These are phyloP conservation scores for Polietes domitor DNA, from an alignment of 2,888 invertebrate genomes.

Conservation along the genomic window DNA sequence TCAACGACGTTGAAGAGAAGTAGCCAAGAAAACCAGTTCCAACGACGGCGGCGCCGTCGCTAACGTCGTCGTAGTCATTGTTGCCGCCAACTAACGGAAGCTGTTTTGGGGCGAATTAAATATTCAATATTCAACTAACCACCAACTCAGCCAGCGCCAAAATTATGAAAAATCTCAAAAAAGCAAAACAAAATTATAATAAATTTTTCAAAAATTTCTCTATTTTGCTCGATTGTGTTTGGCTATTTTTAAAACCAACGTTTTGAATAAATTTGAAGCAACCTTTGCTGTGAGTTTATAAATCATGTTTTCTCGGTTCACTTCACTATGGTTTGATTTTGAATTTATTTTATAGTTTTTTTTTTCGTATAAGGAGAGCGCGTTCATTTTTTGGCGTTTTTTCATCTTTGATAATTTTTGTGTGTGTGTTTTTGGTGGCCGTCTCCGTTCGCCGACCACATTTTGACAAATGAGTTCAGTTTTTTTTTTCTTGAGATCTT, in stretches of 20 bases:
- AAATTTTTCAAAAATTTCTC: slow-evolving; percentile 4
- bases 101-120: neutral
- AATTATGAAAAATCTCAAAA: neutral
- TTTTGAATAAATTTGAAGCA: neutral
- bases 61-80: neutral
- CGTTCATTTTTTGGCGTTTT: slow-evolving; percentile 1
- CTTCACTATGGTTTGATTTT: too few species aligned
- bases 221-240: neutral
- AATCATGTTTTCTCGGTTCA: neutral
- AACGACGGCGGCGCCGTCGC: neutral
- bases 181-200: neutral
- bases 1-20: neutral
- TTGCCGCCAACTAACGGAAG: neutral
- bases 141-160: neutral
- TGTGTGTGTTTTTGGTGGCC: slow-evolving; percentile 27
- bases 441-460: slow-evolving; percentile 50
- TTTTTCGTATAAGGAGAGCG: neutral
- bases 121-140: neutral
- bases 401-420: neutral
- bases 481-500: neutral
- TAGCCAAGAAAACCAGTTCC: neutral
- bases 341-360: too few species aligned
- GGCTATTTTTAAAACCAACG: neutral
- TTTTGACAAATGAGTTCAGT: slow-evolving; percentile 66
- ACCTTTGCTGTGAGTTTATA: neutral